These are phyloP conservation scores for Botia kubotai DNA, from an alignment of 2,797 vertebrate genomes.

Conservation along the genomic window DNA sequence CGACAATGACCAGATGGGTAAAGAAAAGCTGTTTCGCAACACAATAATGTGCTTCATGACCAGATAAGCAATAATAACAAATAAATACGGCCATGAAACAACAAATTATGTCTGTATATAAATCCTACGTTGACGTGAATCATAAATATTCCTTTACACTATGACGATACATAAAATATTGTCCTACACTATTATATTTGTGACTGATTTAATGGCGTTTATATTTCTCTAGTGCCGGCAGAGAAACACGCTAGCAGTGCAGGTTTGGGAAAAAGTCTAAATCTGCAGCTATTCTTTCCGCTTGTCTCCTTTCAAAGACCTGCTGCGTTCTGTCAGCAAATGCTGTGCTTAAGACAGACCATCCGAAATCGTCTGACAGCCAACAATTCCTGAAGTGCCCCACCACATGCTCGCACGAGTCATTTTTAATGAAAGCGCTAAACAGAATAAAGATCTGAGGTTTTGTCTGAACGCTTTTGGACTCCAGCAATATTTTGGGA, in stretches of 20 bases:
- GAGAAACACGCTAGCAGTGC: constrained; percentile 1
- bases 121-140: not conserved
- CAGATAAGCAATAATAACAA: constrained; percentile 6
- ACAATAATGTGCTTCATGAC: not conserved
- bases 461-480: not conserved
- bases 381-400: constrained; percentile 43
- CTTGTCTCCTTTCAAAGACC: constrained; percentile 39
- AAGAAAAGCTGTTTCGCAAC: constrained; percentile 21
- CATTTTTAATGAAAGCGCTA: constrained; percentile 29
- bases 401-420: constrained; percentile 24
- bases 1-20: constrained; percentile 20
- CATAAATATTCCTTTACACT: not conserved
- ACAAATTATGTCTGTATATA: no score
- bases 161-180: not conserved
- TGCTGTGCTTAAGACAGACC: constrained; percentile 50
- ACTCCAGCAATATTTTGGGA: not conserved
- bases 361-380: constrained; percentile 48
- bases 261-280: constrained; percentile 45
- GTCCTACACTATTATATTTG: not conserved
- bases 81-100: not conserved
- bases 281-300: constrained; percentile 42
- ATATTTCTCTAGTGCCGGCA: not conserved
- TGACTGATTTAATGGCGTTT: not conserved
- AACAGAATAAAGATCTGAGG: not conserved
- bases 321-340: constrained; percentile 53